Evolutionary conservation across 2,888 invertebrate species (phyloP).

Genomic region (Luperina nickerlii): DNA sequence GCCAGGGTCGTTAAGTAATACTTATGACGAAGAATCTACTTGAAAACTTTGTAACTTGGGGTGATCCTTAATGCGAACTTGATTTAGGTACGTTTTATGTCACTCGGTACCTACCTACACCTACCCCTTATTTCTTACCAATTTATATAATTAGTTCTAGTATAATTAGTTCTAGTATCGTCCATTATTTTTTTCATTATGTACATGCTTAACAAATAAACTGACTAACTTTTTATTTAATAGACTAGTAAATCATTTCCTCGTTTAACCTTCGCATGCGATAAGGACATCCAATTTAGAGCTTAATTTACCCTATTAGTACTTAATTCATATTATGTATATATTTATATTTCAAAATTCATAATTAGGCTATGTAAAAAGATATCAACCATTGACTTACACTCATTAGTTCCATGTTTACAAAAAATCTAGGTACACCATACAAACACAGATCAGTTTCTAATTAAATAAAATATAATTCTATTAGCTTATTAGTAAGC

Average conservation of each 20-base stretch:
- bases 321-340: not conserved
- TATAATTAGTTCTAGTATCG: too few relatives aligned
- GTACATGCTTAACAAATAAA: not conserved
- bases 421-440: not conserved
- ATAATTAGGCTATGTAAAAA: not conserved
- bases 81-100: conserved; percentile 20
- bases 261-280: not conserved
- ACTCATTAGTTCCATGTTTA: not conserved
- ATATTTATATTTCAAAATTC: not conserved
- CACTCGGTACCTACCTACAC: not conserved
- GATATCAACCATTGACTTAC: not conserved
- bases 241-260: not conserved
- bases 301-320: not conserved
- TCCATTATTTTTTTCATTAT: not conserved
- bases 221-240: not conserved
- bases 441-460: conserved; percentile 20
- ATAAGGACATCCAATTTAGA: not conserved
- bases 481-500: conserved; percentile 32
- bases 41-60: conserved; percentile 34
- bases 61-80: conserved; percentile 37
- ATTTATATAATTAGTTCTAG: not conserved
- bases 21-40: conserved; percentile 31
- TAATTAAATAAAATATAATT: conserved; percentile 36
- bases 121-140: not conserved
- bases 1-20: conserved; percentile 74